Evolutionary conservation across 2,888 invertebrate genomes (phyloP).

Genomic region (Yponomeuta evonymella): DNA sequence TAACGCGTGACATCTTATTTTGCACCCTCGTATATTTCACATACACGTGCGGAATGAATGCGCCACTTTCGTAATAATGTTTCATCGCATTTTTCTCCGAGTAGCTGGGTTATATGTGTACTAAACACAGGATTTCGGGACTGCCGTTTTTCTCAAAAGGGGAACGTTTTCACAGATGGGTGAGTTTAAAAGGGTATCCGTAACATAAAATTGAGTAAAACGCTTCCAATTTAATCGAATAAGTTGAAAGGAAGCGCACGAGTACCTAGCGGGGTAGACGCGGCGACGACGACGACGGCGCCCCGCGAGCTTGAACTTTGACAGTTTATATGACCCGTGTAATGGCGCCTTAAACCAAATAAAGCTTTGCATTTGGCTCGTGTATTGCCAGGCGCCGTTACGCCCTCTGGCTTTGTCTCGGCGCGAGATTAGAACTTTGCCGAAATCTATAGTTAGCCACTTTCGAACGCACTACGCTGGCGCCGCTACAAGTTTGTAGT

Average conservation of each 20-base stretch:
- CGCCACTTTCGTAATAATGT: constrained; percentile 30
- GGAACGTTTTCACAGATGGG: constrained; percentile 23
- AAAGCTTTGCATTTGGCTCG: constrained; percentile 68
- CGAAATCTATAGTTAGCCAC: neutral
- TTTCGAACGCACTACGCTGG: neutral
- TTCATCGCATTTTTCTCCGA: constrained; percentile 25
- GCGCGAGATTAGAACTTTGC: constrained; percentile 51
- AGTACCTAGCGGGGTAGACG: neutral
- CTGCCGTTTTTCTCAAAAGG: neutral
- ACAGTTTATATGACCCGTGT: constrained; percentile 75
- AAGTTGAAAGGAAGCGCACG: constrained; percentile 31
- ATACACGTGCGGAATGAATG: constrained; percentile 34
- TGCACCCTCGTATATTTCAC: constrained; percentile 42
- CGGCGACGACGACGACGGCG: constrained; percentile 23
- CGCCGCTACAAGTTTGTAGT: neutral
- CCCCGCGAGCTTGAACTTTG: constrained; percentile 62
- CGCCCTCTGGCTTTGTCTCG: constrained; percentile 57
- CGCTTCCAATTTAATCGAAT: constrained; percentile 41
- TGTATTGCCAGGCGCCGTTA: constrained; percentile 42
- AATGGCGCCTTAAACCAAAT: constrained; percentile 73
- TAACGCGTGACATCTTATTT: constrained; percentile 56
- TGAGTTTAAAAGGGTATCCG: constrained; percentile 34
- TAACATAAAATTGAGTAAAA: constrained; percentile 44
- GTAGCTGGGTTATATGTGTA: neutral
- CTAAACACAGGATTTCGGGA: constrained; percentile 6